phyloP scores from a whole-genome alignment of 2,888 invertebrate genomes.

The Spisula subtruncata region DNA sequence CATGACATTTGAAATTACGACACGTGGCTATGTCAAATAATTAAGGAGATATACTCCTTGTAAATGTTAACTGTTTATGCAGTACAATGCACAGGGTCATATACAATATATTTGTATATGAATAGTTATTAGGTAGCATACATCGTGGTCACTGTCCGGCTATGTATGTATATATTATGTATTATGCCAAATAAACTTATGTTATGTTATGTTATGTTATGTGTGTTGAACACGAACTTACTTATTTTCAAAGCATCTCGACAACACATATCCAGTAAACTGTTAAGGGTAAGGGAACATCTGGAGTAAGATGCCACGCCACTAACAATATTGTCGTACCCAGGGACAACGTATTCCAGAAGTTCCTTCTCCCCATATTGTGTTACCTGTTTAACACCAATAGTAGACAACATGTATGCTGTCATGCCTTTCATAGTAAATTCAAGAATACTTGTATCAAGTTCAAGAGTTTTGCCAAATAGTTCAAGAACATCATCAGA shows the following conservation, averaged over 20 bases:
- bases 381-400: not conserved
- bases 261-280: not conserved
- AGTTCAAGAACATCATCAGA: constrained; percentile 33
- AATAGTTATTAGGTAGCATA: no score
- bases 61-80: no score
- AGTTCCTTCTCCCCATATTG: not conserved
- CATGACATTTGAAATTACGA: no score
- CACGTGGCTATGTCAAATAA: no score
- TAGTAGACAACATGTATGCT: not conserved
- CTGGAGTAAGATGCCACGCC: not conserved
- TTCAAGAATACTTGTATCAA: not conserved
- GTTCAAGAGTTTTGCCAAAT: not conserved
- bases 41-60: no score
- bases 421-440: not conserved
- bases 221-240: not conserved
- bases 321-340: not conserved
- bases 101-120: no score
- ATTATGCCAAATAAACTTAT: no score
- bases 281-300: not conserved
- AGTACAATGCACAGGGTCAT: no score
- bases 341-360: not conserved
- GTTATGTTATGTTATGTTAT: no score
- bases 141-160: no score
- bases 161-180: no score
- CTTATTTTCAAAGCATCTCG: constrained; percentile 26